Evolutionary conservation across 2,113 vertebrate genomes (phyloP), one percentile per base, ranked within the genome.

Genomic region (Perca schrenkii): DNA sequence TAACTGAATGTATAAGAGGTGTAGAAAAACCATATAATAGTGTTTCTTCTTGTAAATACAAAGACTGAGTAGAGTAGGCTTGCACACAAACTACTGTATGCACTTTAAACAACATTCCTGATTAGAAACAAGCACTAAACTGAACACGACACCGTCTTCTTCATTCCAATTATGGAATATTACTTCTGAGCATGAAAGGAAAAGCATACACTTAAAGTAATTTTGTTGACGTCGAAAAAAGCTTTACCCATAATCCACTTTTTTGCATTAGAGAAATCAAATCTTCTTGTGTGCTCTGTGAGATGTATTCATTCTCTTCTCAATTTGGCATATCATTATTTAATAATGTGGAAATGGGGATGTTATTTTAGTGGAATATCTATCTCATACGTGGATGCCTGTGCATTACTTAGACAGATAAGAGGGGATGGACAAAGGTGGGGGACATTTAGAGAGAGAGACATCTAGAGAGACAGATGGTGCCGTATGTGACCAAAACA

Each of bases 161-260:
- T 67, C n/a, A 49, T 46, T 77, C 69, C 65, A 81, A 77, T 70
- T 75, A 46, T 80, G 15, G 46, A 85, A 65, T 40, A 84, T 49
- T 78, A 64, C 49, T 50, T 52, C 50, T 60, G 50, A 69, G 66
- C 61, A 64, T 47, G 13, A 67, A 74, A 67, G 58, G n/a, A 72
- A 85, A 83, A 63, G 11, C 3, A 74, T 28, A 54, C 67, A 81
- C 69, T 81, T 74, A 17, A 89, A 82, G 40, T 73, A 31, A 76
- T 70, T 82, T 75, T 77, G 60, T 75, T 84, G 62, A 84, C 13
- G 50, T 63, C 65, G 47, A 74, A 80, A 79, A 72, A 83, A 82
- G 31, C 64, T 75, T 80, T 19, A 73, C 40, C 64, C 58, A 40
- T 89, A 82, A 88, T 91, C 85, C 64, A 69, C 50, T 87, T 91